A percentile compares a stretch with the other conserved stretches of the same genome.
phyloP scores from a whole-genome alignment of 2,113 vertebrate species.

The Capricornis sumatraensis region DNA sequence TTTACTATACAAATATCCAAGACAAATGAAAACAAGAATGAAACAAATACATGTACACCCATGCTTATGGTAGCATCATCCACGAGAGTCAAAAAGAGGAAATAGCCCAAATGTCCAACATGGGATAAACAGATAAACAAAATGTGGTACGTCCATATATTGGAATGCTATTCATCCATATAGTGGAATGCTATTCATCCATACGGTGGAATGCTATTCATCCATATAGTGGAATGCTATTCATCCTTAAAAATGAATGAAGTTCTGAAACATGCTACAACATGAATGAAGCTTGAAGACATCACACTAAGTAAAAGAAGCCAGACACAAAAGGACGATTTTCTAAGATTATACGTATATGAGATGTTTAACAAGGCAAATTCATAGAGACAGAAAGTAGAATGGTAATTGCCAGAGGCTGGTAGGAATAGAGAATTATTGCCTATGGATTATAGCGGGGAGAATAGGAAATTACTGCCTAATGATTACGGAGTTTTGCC shows the following conservation, averaged over 20 bases:
- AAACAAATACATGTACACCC: neutral
- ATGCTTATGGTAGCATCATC: neutral
- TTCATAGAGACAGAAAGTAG: neutral
- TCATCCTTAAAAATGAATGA: neutral
- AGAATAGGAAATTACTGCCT: neutral
- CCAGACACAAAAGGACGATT: neutral
- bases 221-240: neutral
- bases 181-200: neutral
- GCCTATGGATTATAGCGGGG: neutral
- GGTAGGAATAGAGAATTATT: neutral
- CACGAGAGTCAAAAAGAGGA: neutral
- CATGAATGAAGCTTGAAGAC: neutral
- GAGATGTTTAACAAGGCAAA: neutral
- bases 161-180: neutral
- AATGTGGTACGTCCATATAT: neutral
- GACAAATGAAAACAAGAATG: neutral
- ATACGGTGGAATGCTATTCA: neutral
- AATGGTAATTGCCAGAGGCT: neutral
- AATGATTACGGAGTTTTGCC: neutral
- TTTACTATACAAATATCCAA: neutral
- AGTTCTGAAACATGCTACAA: neutral
- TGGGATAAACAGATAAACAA: neutral
- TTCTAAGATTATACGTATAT: neutral
- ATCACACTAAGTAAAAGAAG: neutral
- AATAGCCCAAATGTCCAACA: neutral